These are phyloP conservation scores for Omphaloscelis lunosa DNA, from an alignment of 2,888 invertebrate species.

Conservation along the genomic window DNA sequence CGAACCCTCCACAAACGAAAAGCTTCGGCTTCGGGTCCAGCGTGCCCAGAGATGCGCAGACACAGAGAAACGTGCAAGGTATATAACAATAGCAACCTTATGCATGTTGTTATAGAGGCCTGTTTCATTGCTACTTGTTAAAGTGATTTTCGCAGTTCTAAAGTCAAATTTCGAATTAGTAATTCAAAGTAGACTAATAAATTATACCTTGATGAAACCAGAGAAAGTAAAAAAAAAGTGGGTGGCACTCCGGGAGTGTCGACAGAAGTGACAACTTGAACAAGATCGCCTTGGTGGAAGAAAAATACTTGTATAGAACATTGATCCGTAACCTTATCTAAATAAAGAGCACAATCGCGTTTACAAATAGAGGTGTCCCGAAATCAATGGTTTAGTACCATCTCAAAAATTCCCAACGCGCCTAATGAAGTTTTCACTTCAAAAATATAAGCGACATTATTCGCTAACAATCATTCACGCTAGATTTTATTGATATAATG, in stretches of 20 bases:
- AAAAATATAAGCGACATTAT: too few species aligned
- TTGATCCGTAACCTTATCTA: too few species aligned
- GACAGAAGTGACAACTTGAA: too few species aligned
- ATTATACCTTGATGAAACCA: not conserved
- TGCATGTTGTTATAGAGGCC: conserved; percentile 5
- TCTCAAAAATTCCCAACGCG: too few species aligned
- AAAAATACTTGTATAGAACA: too few species aligned
- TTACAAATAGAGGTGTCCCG: too few species aligned
- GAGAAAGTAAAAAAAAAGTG: too few species aligned
- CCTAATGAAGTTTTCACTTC: too few species aligned
- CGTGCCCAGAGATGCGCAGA: conserved; percentile 76
- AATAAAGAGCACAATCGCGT: too few species aligned
- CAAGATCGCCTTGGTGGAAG: too few species aligned
- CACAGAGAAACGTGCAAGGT: conserved; percentile 82
- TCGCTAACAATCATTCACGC: not conserved
- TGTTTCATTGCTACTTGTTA: conserved; percentile 5
- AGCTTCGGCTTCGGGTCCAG: conserved; percentile 83
- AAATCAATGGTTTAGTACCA: too few species aligned
- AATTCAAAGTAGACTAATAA: not conserved
- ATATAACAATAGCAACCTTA: conserved; percentile 48
- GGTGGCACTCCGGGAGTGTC: too few species aligned
- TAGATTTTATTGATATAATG: not conserved
- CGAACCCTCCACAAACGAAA: conserved; percentile 49
- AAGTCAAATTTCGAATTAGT: not conserved
- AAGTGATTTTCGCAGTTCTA: not conserved